Evolutionary conservation across 2,888 invertebrate genomes (phyloP).

Genomic region (Tridacna gigas): DNA sequence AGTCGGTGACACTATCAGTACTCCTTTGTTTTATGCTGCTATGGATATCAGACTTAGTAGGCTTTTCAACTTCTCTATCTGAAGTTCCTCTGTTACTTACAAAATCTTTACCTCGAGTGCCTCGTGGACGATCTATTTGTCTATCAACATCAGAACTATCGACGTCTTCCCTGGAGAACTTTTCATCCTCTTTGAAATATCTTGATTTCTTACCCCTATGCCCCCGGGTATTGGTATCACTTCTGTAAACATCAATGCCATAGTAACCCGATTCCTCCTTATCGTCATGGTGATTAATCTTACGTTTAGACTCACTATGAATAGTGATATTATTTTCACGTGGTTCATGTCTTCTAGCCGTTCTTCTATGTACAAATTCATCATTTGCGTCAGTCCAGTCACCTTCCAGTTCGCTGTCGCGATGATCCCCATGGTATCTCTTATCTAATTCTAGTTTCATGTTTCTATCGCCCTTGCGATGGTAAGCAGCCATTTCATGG

Average conservation of each 20-base stretch:
- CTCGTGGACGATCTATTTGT: background rate
- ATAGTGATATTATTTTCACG: background rate
- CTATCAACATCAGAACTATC: background rate
- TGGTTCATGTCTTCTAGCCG: background rate
- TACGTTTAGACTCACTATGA: background rate
- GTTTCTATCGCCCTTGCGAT: constrained; percentile 1
- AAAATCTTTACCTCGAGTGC: background rate
- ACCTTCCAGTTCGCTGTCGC: background rate
- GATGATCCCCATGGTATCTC: background rate
- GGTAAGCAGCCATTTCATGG: background rate
- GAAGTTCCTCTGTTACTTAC: background rate
- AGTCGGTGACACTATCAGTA: background rate
- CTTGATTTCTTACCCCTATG: background rate
- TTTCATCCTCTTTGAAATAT: background rate
- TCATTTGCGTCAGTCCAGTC: constrained; percentile 16
- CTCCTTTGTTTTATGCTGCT: background rate
- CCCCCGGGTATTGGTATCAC: too few species aligned
- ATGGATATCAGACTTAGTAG: too few species aligned
- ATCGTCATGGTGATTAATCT: background rate
- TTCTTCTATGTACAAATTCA: constrained; percentile 10
- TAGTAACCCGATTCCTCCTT: background rate
- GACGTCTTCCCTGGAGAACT: background rate
- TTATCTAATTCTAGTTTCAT: background rate
- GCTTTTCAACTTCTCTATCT: background rate
- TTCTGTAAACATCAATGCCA: background rate